Evolutionary conservation across 2,797 vertebrate genomes (phyloP), one percentile per base, ranked within the genome.

Genomic region (Sternotherus odoratus): DNA sequence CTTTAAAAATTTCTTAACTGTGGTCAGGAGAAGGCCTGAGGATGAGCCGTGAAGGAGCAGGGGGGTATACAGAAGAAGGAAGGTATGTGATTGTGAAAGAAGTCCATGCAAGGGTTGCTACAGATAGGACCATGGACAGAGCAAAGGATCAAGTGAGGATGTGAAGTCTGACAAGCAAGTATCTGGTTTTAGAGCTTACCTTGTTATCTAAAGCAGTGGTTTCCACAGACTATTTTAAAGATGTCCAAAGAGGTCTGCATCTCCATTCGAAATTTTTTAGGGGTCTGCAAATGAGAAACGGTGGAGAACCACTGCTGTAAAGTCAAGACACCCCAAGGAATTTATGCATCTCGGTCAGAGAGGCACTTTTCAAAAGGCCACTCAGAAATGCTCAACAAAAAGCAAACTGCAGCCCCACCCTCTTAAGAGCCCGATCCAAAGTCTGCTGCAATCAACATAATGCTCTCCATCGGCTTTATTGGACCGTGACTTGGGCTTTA

Each of bases 381-480:
- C 7, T 23, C 50, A 16, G 69, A 83, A n/a, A 89, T 11, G 0
- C 85, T n/a, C 11, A 54, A 56, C 51, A 2, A 81, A 88, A 89
- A 5, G 19, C 79, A 69, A 96, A 95, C 90, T 89, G 72, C 23
- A 72, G 24, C 79, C 81, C 81, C 56, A 87, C 75, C 7, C 36
- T 19, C 30, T 23, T 84, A 92, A 79, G 36, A 92, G 63, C 53
- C 43, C 80, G 30, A 56, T 85, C 53, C 36, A 51, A 84, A 93
- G 85, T 78, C 48, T 11, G 72, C 48, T 23, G 21, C 75, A 78
- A 72, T 69, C 43, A 83, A 81, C 17, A 54, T 51, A 69, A 12
- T 90, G 12, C 12, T 95, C 91, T 90, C 66, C 77, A 91, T 92
- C 74, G 91, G 83, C 8, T 86, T 88, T 85, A 90, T 33, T 86